A percentile compares a stretch with the other conserved stretches of the same genome.
Conservation (phyloP, 2,888 invertebrate species). For the Ophraella communa region DNA sequence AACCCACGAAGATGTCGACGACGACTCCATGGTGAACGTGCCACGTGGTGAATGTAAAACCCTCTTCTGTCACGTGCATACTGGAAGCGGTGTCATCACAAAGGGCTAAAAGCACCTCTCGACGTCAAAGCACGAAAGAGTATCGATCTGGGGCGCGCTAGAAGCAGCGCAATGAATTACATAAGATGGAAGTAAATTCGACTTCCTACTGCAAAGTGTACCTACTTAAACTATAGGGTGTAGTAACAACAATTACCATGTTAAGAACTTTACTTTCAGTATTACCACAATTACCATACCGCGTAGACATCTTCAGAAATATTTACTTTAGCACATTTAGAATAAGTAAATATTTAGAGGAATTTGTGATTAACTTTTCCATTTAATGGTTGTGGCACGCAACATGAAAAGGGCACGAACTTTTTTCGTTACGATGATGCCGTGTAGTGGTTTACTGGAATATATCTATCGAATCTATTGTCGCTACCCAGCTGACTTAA, state of each 20-base stretch:
- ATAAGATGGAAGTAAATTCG: slow-evolving; percentile 15
- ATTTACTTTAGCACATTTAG: too few species aligned
- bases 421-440: not conserved
- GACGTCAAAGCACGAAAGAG: slow-evolving; percentile 33
- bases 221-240: slow-evolving; percentile 6
- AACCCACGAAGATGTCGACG: slow-evolving; percentile 29
- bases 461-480: not conserved
- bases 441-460: not conserved
- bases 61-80: slow-evolving; percentile 49
- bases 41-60: slow-evolving; percentile 38
- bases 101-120: slow-evolving; percentile 14
- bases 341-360: too few species aligned
- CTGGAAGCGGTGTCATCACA: slow-evolving; percentile 35
- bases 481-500: not conserved
- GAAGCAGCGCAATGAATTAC: slow-evolving; percentile 14
- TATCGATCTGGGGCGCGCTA: slow-evolving; percentile 39
- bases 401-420: not conserved
- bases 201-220: not conserved
- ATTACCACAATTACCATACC: too few species aligned
- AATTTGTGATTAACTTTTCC: not conserved
- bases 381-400: not conserved
- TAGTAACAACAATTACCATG: not conserved
- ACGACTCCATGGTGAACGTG: slow-evolving; percentile 47
- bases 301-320: too few species aligned
- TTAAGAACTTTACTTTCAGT: too few species aligned